Conservation (phyloP, 2,888 invertebrate species). For the Lochmaea crataegi region DNA sequence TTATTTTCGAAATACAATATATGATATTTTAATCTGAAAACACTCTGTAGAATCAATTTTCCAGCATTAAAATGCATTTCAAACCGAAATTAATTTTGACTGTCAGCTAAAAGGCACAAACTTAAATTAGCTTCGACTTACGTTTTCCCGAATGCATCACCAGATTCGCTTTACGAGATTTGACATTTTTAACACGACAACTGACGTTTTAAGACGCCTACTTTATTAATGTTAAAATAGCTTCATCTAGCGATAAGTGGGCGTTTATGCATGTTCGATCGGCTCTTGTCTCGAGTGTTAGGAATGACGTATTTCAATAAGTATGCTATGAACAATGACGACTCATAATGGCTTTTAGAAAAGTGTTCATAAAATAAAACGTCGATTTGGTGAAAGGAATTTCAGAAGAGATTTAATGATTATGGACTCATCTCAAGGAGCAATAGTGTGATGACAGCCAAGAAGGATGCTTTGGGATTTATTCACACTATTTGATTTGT, state of each 20-base stretch:
- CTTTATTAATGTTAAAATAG: constrained; percentile 27
- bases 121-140: constrained; percentile 17
- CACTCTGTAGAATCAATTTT: background rate
- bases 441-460: background rate
- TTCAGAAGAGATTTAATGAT: constrained; percentile 3
- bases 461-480: background rate
- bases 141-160: constrained; percentile 17
- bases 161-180: constrained; percentile 9
- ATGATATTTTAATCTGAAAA: too few species aligned
- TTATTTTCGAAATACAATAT: too few species aligned
- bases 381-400: constrained; percentile 8
- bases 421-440: background rate
- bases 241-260: constrained; percentile 25
- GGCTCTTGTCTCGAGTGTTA: background rate
- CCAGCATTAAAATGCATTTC: background rate
- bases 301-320: constrained; percentile 20
- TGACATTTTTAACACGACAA: constrained; percentile 25
- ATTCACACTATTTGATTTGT: background rate
- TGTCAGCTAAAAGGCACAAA: background rate
- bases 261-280: constrained; percentile 19
- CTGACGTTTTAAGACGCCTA: constrained; percentile 26
- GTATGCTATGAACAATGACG: constrained; percentile 29
- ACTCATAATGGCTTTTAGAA: constrained; percentile 24
- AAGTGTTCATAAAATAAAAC: constrained; percentile 37
- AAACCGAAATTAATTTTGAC: constrained; percentile 5